Base-by-base conservation (phyloP, 1,140 invertebrate genomes). In the Drosophila tsacasi region DNA sequence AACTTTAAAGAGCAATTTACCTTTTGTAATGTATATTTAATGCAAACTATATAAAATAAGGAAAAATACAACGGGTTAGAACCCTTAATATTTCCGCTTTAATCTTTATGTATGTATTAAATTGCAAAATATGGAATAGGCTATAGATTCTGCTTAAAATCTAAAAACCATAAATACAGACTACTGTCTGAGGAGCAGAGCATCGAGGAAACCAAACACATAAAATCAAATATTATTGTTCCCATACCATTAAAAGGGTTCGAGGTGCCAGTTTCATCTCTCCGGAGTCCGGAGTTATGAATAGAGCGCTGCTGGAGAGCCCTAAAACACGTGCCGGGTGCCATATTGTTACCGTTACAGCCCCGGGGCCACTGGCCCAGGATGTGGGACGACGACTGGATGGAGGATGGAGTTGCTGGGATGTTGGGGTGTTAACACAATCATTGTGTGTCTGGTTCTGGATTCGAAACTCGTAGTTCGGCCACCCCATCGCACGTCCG, bases 401-500 rank as follows among this genome's bases (percentile, higher is more conserved):
- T 68, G 71, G 61, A 37, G 71, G 63, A 67, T 30, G 57, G 66
- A 76, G 79, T 86, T 65, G 37, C 30, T n/a, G 49, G 54, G 35
- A 39, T 25, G 54, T 57, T 79, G 73, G 79, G 67, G 83, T 86
- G 83, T 86, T 77, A 83, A 87, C 83, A 86, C 76, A 83, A 87
- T 80, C 66, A 80, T 86, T 83, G 63, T 83, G 76, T 83, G 81
- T 87, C 76, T 83, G 80, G 69, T 86, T 62, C 23, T n/a, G 54
- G 21, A 39, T 10, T 57, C 54, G 54, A 21, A 39, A 57, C 54
- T 57, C 35, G 67, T 52, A 52, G 50, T 32, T 52, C 57, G 42
- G 65, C 72, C 81, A 63, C 64, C 77, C 47, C 46, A 21, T 32
- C 13, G 57, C 30, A 40, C 62, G 50, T 42, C 44, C 73, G 50